Conservation (phyloP, 2,888 invertebrate genomes). For the Ornithoptera priamus region DNA sequence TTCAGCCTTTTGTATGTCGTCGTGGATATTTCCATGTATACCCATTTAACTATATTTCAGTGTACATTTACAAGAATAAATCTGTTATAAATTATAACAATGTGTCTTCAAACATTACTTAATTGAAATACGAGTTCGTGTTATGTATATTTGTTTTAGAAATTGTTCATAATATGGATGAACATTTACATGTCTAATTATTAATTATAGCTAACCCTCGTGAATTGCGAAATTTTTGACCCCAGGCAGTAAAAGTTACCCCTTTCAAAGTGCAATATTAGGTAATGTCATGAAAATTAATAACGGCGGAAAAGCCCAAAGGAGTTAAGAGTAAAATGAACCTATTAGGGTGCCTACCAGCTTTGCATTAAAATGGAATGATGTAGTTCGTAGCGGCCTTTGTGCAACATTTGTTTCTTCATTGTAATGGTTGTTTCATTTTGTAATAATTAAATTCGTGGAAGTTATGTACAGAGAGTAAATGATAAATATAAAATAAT, state of each 20-base stretch:
- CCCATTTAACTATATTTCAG: neutral
- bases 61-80: neutral
- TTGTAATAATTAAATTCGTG: neutral
- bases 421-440: constrained; percentile 10
- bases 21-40: neutral
- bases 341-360: constrained; percentile 31
- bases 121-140: neutral
- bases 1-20: neutral
- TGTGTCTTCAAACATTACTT: neutral
- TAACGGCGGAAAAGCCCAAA: constrained; percentile 33
- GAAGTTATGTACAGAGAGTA: neutral
- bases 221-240: constrained; percentile 29
- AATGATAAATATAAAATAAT: neutral
- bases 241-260: constrained; percentile 29
- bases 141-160: neutral
- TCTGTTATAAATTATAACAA: neutral
- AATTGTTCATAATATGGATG: constrained; percentile 1
- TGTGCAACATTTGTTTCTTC: constrained; percentile 20
- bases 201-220: constrained; percentile 24
- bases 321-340: constrained; percentile 40
- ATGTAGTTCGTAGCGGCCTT: constrained; percentile 17
- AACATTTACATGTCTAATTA: constrained; percentile 26
- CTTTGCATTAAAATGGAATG: constrained; percentile 25
- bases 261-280: constrained; percentile 25
- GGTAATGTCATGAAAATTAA: constrained; percentile 35